These are phyloP conservation scores for Elephas maximus DNA, from an alignment of 2,113 vertebrate species.

Conservation along the genomic window DNA sequence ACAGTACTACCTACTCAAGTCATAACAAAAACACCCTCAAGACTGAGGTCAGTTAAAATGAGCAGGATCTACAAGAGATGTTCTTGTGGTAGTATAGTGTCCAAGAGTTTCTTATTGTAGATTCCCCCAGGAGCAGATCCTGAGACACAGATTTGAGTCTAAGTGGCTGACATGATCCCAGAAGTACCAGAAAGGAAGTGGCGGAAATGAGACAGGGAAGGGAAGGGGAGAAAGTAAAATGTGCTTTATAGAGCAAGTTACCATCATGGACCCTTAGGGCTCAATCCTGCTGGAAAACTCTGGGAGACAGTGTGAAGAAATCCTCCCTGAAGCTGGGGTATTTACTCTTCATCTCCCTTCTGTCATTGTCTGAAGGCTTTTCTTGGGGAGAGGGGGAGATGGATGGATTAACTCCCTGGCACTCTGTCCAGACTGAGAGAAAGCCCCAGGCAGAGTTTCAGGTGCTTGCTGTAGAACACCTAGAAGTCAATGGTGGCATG, in stretches of 20 bases:
- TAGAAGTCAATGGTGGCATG: background rate
- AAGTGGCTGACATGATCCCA: background rate
- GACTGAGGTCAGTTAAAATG: background rate
- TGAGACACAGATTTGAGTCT: background rate
- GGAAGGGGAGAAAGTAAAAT: background rate
- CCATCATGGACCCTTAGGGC: background rate
- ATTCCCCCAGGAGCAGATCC: background rate
- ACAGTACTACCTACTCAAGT: background rate
- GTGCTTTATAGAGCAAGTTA: background rate
- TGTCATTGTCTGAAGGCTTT: background rate
- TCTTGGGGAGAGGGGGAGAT: background rate
- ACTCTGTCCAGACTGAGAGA: background rate
- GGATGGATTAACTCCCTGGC: background rate
- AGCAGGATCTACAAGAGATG: background rate
- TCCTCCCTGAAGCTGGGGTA: no score
- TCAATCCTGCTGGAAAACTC: background rate
- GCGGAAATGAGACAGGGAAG: background rate
- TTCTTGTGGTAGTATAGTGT: background rate
- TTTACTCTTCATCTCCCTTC: background rate
- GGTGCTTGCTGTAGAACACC: background rate
- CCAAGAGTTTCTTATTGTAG: background rate
- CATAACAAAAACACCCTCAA: background rate
- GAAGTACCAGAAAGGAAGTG: background rate
- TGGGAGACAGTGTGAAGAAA: background rate
- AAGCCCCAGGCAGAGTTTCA: background rate